Conservation (phyloP, 2,797 vertebrate species). For the Emydoidea blandingii region DNA sequence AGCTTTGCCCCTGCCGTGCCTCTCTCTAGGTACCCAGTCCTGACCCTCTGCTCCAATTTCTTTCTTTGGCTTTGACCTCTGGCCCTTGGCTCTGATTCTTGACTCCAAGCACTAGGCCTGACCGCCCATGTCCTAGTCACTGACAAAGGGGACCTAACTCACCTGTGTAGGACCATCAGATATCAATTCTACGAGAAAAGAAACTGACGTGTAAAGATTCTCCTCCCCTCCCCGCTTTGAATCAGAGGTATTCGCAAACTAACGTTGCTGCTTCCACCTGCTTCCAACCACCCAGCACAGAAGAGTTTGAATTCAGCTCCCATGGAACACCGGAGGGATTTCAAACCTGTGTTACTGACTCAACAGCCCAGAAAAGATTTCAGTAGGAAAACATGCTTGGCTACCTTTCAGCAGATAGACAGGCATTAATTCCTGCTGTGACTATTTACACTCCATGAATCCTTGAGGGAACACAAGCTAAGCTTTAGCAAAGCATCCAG, state of each 20-base stretch:
- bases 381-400: not conserved
- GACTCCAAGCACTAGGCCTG: not conserved
- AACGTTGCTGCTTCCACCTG: not conserved
- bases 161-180: not conserved
- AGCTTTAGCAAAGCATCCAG: not conserved
- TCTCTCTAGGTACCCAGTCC: not conserved
- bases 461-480: not conserved
- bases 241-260: accelerated
- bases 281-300: not conserved
- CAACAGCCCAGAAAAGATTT: not conserved
- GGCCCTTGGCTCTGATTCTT: not conserved
- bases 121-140: not conserved
- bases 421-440: accelerated
- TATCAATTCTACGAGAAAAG: not conserved
- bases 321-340: not conserved
- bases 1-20: not conserved
- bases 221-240: accelerated
- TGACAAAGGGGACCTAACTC: not conserved
- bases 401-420: not conserved
- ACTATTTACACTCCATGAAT: not conserved
- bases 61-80: not conserved
- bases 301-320: not conserved
- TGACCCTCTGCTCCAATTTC: not conserved
- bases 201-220: not conserved
- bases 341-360: not conserved